Evolutionary conservation across 2,888 invertebrate genomes (phyloP).

Genomic region (Lamellibrachia columna): DNA sequence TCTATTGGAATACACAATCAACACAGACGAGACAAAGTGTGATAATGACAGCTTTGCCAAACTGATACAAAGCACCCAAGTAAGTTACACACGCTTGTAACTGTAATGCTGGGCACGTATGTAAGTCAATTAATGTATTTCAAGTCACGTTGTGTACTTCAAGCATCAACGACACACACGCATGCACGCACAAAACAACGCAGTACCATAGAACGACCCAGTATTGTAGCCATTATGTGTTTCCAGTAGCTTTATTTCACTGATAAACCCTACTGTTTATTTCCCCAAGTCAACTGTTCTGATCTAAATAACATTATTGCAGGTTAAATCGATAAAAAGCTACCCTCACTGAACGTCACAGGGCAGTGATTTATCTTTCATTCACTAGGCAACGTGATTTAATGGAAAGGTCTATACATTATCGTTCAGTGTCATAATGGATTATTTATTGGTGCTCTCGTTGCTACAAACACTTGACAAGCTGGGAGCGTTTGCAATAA

Average conservation of each 20-base stretch:
- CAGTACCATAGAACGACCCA: background rate
- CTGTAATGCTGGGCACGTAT: too few relatives aligned
- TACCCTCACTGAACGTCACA: too few relatives aligned
- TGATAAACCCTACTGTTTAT: background rate
- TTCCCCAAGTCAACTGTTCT: too few relatives aligned
- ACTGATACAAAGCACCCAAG: background rate
- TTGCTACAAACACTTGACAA: background rate
- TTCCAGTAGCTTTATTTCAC: background rate
- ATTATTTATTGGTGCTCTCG: background rate
- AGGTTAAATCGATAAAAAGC: too few relatives aligned
- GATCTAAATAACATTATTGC: too few relatives aligned
- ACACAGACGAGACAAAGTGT: background rate
- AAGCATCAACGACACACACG: too few relatives aligned
- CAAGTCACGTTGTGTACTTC: too few relatives aligned
- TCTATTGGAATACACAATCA: background rate
- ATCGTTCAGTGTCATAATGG: background rate
- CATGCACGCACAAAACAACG: background rate
- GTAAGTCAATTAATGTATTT: too few relatives aligned
- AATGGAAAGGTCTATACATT: too few relatives aligned
- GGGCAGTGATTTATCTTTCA: too few relatives aligned
- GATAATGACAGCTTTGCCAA: background rate
- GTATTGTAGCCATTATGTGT: background rate
- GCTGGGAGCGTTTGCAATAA: background rate
- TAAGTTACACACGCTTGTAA: background rate
- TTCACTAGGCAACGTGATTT: too few relatives aligned